Evolutionary conservation across 2,888 invertebrate genomes (phyloP).

Genomic region (Nematopogon swammerdamellus): DNA sequence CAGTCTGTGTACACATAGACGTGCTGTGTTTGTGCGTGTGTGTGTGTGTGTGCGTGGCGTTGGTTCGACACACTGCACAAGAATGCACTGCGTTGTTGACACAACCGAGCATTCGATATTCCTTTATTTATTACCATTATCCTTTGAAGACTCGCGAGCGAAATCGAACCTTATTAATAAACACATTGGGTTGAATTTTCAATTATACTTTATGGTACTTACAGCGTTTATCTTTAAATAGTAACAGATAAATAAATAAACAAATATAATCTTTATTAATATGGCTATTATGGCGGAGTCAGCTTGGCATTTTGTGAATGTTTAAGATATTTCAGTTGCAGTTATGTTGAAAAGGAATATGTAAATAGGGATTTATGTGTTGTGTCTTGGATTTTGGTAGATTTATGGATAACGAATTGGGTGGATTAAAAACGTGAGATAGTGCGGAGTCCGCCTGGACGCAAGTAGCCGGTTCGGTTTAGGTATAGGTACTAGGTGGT

Average conservation of each 20-base stretch:
- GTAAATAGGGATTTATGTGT: slow-evolving; percentile 56
- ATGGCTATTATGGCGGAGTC: no score
- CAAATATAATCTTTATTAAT: no score
- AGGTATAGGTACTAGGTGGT: no score
- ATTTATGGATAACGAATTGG: slow-evolving; percentile 44
- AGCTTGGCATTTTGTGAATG: no score
- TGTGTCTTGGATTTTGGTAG: slow-evolving; percentile 53
- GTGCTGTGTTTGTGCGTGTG: no score
- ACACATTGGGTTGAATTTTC: slow-evolving; percentile 7
- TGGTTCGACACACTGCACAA: slow-evolving; percentile 42
- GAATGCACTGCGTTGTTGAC: slow-evolving; percentile 57
- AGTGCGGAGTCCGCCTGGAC: slow-evolving; percentile 21
- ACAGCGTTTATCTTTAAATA: no score
- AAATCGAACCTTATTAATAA: slow-evolving; percentile 14
- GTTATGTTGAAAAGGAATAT: slow-evolving; percentile 37
- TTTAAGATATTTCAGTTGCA: no score
- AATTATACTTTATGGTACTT: no score
- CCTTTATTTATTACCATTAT: slow-evolving; percentile 56
- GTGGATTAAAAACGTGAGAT: slow-evolving; percentile 34
- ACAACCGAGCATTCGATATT: slow-evolving; percentile 54
- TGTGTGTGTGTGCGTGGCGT: slow-evolving; percentile 26
- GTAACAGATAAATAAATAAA: no score
- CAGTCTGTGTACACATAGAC: no score
- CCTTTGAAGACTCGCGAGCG: slow-evolving; percentile 17
- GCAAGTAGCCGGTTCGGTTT: no score